A percentile compares a stretch with the other conserved stretches of the same genome.
These are phyloP conservation scores for Pseudochirops cupreus DNA, from an alignment of 2,797 vertebrate species.

Conservation along the genomic window DNA sequence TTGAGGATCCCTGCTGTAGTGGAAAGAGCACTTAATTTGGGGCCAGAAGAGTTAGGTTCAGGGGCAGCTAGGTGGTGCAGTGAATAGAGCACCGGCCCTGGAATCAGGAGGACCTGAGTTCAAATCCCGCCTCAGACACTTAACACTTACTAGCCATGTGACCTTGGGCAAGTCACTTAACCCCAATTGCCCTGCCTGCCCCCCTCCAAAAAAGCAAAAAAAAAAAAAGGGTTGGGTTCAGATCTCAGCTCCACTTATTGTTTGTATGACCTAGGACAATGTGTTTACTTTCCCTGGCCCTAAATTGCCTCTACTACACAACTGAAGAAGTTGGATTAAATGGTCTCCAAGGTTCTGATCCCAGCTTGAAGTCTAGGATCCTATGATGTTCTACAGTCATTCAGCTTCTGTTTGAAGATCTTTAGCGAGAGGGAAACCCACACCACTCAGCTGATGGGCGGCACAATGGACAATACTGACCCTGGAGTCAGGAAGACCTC, in stretches of 20 bases:
- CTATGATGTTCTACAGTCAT: not conserved
- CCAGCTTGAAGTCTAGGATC: not conserved
- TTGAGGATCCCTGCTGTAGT: not conserved
- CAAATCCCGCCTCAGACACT: no score
- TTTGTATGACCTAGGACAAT: not conserved
- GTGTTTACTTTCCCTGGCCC: not conserved
- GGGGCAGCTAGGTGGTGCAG: no score
- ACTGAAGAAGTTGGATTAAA: not conserved
- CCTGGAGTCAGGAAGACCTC: not conserved
- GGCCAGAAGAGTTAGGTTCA: not conserved
- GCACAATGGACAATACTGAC: not conserved
- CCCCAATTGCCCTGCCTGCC: no score
- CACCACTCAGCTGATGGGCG: not conserved
- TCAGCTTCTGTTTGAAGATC: not conserved
- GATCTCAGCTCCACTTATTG: not conserved
- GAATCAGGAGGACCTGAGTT: no score
- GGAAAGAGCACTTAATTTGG: not conserved
- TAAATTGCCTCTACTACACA: not conserved
- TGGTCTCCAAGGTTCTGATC: not conserved
- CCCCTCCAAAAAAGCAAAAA: no score
- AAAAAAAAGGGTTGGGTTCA: not conserved
- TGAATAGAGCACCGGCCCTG: no score
- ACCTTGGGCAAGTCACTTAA: no score
- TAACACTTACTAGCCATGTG: no score
- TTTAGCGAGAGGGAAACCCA: not conserved